Conservation (phyloP, 2,888 invertebrate genomes). For the Lydus trimaculatus region DNA sequence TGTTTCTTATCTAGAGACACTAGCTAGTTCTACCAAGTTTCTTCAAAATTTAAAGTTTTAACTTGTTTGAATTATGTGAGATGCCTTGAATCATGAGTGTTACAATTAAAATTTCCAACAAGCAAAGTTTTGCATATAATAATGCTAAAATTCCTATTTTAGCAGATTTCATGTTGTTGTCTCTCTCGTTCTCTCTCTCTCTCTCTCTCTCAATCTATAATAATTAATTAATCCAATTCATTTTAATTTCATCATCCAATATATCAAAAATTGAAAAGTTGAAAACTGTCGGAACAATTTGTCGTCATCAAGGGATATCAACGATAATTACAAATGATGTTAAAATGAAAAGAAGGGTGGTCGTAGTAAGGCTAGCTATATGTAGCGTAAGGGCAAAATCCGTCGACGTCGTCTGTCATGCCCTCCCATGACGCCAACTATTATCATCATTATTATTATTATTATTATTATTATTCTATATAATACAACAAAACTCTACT, state of each 20-base stretch:
- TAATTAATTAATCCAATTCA: conserved; percentile 36
- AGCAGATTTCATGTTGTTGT: conserved; percentile 8
- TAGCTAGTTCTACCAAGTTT: too few relatives aligned
- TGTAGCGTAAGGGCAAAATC: conserved; percentile 10
- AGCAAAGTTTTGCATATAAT: too few relatives aligned
- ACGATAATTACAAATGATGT: conserved; percentile 13
- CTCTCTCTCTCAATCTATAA: too few relatives aligned
- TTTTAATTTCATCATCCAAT: conserved; percentile 38
- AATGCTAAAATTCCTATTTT: not conserved
- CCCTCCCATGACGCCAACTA: conserved; percentile 44
- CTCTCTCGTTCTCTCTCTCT: not conserved
- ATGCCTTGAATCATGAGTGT: too few relatives aligned
- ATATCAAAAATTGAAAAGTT: conserved; percentile 27
- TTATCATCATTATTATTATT: conserved; percentile 15
- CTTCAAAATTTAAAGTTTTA: too few relatives aligned
- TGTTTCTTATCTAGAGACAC: too few relatives aligned
- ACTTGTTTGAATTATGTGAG: too few relatives aligned
- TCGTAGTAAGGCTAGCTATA: not conserved
- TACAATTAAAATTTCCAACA: too few relatives aligned
- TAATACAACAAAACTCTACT: conserved; percentile 27
- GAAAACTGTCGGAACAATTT: conserved; percentile 39
- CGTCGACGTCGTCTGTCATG: conserved; percentile 16
- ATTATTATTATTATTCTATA: not conserved
- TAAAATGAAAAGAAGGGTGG: not conserved
- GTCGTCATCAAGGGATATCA: conserved; percentile 31